Conservation (phyloP, 2,113 vertebrate genomes). For the Misgurnus mizolepis region DNA sequence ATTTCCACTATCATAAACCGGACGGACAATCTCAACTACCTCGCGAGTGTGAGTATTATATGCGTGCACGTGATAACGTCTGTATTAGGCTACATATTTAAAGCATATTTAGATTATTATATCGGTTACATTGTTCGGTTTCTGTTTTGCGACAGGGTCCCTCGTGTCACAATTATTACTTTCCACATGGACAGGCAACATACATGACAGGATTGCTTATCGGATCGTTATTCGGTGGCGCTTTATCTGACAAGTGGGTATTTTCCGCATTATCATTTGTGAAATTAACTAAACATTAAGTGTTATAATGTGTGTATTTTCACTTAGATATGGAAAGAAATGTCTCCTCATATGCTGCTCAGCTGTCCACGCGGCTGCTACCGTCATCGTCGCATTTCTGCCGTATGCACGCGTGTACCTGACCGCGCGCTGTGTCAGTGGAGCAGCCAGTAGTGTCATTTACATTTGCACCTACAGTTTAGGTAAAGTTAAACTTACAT, state of each 20-base stretch:
- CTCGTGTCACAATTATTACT: slow-evolving; percentile 52
- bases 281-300: no score
- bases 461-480: slow-evolving; percentile 70
- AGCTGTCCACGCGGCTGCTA: slow-evolving; percentile 55
- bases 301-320: background rate
- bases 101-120: background rate
- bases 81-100: background rate
- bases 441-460: slow-evolving; percentile 67
- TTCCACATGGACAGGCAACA: slow-evolving; percentile 64
- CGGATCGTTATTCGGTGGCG: slow-evolving; percentile 70
- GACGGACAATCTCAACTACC: background rate
- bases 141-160: slow-evolving; percentile 57
- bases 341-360: slow-evolving; percentile 63
- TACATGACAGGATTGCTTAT: slow-evolving; percentile 70
- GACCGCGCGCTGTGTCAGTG: slow-evolving; percentile 64
- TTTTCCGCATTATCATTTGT: background rate
- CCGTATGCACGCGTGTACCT: slow-evolving; percentile 65
- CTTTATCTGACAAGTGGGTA: slow-evolving; percentile 68
- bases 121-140: background rate
- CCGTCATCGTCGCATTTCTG: slow-evolving; percentile 61
- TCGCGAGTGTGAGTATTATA: slow-evolving; percentile 4
- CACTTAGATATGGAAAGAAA: slow-evolving; percentile 68
- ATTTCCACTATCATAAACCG: background rate
- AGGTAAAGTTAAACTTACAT: slow-evolving; percentile 54
- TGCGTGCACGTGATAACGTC: background rate